Evolutionary conservation across 2,797 vertebrate genomes (phyloP), one percentile per base, ranked within the genome.

Genomic region (Hippocampus kuda): DNA sequence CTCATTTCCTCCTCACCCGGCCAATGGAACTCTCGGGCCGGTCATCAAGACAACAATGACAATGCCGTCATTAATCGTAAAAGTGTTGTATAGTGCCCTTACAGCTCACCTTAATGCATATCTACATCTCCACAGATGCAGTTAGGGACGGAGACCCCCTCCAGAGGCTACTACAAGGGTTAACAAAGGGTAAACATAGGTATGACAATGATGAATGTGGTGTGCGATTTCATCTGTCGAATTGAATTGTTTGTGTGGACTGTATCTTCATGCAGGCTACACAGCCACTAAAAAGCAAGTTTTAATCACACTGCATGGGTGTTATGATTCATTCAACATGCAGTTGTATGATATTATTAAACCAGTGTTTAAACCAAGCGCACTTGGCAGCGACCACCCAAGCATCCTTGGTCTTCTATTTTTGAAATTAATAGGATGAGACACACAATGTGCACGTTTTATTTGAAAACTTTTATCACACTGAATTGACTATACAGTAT

Each of bases 31-130:
- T 68, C 75, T 70, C 65, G 72, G 73, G 66, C 72, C 75, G 84
- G 84, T 83, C 83, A 82, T 77, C 68, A 53, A 38, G 77, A 71
- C 75, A 56, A 66, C 44, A 70, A 54, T 75, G 67, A 82, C 79
- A 79, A 86, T 83, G 83, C 71, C 83, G 82, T 80, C 84, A 88
- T 89, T 84, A 88, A 90, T 88, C 85, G 79, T 77, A 77, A 70
- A 48, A 75, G 71, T 81, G 75, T 65, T 77, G 81, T 78, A 81
- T 76, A 51, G 78, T 71, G 86, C 80, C 88, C 87, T 88, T 88
- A 82, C 83, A 84, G 83, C 84, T 88, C 84, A 85, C 82, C 83
- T 79, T 77, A 81, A 79, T 80, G 78, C 84, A 86, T 87, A 84
- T 90, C 84, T 87, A 84, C 83, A 85, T 86, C 78, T 71, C 70